Percentiles rank a stretch among this genome's conserved stretches.
phyloP scores from a whole-genome alignment of 1,140 invertebrate genomes.

The Amyelois transitella region DNA sequence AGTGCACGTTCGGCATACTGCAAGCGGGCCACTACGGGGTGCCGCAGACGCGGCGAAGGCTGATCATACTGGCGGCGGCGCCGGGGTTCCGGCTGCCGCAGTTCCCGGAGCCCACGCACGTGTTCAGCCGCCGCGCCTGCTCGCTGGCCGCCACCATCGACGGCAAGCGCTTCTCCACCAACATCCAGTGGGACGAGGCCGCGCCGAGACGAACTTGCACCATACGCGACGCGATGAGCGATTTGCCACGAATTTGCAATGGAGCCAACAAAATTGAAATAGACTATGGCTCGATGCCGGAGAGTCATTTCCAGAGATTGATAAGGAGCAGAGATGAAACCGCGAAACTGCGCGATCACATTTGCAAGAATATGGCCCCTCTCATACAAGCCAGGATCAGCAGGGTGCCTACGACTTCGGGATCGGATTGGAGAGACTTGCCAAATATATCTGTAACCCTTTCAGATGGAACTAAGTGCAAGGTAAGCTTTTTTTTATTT shows the following conservation, averaged over 20 bases:
- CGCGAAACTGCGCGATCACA: constrained; percentile 82
- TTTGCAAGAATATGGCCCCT: constrained; percentile 90
- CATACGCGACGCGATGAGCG: constrained; percentile 88
- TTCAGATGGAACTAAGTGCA: constrained; percentile 80
- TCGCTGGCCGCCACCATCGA: constrained; percentile 84
- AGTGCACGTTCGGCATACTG: constrained; percentile 89
- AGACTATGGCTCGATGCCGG: constrained; percentile 81
- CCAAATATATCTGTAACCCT: constrained; percentile 85
- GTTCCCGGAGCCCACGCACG: constrained; percentile 88
- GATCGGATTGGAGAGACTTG: constrained; percentile 91
- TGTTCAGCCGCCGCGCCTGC: constrained; percentile 84
- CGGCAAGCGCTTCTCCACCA: constrained; percentile 76
- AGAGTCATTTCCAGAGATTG: constrained; percentile 86
- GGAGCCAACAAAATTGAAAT: constrained; percentile 83
- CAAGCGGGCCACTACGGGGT: constrained; percentile 93
- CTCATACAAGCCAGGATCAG: constrained; percentile 86
- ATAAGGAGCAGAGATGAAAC: constrained; percentile 78
- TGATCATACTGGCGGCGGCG: constrained; percentile 89
- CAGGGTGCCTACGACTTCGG: constrained; percentile 83
- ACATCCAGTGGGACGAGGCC: constrained; percentile 72
- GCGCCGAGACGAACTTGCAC: constrained; percentile 85
- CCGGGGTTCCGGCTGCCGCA: constrained; percentile 86
- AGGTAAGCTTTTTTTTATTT: constrained; percentile 36
- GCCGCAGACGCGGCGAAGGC: constrained; percentile 85
- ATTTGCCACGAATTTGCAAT: constrained; percentile 86